phyloP scores from a whole-genome alignment of 2,888 invertebrate genomes.

The Cecidostiba fungosa region DNA sequence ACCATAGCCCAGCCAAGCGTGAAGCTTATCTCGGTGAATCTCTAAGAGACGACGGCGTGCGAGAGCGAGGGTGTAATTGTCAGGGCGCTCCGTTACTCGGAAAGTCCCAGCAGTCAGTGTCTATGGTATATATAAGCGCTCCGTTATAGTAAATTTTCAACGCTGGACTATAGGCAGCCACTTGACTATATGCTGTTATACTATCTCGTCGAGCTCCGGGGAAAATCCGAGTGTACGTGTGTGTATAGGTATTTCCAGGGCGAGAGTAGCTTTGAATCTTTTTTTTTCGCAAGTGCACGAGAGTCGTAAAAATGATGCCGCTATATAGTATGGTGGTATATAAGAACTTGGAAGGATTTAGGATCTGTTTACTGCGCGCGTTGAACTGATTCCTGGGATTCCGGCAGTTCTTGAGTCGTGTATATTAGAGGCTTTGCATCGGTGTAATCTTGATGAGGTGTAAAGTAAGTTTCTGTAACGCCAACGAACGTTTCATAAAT shows the following conservation, averaged over 20 bases:
- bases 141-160: slow-evolving; percentile 61
- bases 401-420: neutral
- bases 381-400: neutral
- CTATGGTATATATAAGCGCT: slow-evolving; percentile 29
- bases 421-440: neutral
- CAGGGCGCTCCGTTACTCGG: slow-evolving; percentile 59
- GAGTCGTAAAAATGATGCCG: slow-evolving; percentile 19
- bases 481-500: too few species aligned
- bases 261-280: neutral
- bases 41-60: neutral
- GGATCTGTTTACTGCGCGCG: neutral
- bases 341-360: slow-evolving; percentile 2
- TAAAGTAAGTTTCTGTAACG: neutral
- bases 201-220: neutral
- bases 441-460: neutral
- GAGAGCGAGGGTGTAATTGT: slow-evolving; percentile 62
- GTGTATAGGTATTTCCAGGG: slow-evolving; percentile 5
- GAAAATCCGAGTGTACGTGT: slow-evolving; percentile 13
- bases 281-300: neutral
- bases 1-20: slow-evolving; percentile 39
- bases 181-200: neutral
- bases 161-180: slow-evolving; percentile 24
- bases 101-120: slow-evolving; percentile 44
- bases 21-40: slow-evolving; percentile 55
- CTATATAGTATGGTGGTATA: neutral